These are phyloP conservation scores for Caenorhabditis brenneri DNA, from an alignment of 1,140 invertebrate genomes.

Conservation along the genomic window DNA sequence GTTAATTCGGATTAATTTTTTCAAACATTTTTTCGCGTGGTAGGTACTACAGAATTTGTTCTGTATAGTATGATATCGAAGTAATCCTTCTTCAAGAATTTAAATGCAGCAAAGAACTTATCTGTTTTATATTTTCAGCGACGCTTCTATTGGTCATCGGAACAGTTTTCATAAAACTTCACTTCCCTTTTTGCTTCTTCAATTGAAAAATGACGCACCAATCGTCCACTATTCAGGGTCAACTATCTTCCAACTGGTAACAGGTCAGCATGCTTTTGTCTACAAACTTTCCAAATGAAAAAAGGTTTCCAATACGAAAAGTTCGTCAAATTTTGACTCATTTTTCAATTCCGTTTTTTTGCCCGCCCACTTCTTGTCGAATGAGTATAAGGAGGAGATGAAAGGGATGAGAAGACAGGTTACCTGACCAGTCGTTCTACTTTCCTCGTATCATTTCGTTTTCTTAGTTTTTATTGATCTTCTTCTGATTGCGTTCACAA, in stretches of 20 bases:
- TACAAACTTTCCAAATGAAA: neutral
- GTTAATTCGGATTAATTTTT: no score
- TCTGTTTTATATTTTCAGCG: no score
- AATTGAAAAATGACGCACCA: neutral
- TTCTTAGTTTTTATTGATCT: neutral
- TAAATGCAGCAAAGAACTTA: no score
- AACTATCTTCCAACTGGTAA: neutral
- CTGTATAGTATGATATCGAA: no score
- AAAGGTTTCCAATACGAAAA: neutral
- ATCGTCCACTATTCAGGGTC: slow-evolving; percentile 22
- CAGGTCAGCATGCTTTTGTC: neutral
- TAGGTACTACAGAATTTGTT: no score
- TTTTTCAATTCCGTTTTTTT: neutral
- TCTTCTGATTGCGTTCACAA: slow-evolving; percentile 15
- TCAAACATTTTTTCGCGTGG: no score
- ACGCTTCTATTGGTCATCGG: no score
- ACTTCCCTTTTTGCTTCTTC: neutral
- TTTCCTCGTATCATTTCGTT: slow-evolving; percentile 7
- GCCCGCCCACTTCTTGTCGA: slow-evolving; percentile 1
- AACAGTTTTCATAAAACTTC: neutral
- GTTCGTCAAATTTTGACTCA: slow-evolving; percentile 40
- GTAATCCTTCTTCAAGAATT: no score
- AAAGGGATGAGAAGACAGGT: neutral
- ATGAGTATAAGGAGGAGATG: neutral
- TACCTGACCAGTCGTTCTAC: slow-evolving; percentile 11